Percentiles rank a stretch among this genome's conserved stretches.
Conservation (phyloP, 2,888 invertebrate species). For the Elysia crispata region DNA sequence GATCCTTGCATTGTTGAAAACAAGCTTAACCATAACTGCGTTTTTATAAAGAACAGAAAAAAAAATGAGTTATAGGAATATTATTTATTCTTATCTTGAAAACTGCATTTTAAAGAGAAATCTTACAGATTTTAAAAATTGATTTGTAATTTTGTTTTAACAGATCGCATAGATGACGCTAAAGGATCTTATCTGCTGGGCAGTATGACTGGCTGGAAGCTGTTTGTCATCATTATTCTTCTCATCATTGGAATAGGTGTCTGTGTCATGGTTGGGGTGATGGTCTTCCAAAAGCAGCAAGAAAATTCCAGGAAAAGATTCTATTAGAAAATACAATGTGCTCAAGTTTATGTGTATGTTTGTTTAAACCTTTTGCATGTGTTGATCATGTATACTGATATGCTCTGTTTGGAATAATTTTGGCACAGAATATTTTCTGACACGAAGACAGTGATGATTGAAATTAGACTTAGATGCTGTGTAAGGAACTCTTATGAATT, state of each 20-base stretch:
- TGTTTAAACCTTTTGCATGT: background rate
- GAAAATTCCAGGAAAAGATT: conserved; percentile 93
- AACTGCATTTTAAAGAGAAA: background rate
- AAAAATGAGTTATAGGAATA: too few species aligned
- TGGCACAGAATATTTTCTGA: background rate
- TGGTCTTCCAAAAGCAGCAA: conserved; percentile 94
- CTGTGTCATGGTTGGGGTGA: conserved; percentile 90
- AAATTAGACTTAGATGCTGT: too few species aligned
- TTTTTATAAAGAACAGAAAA: too few species aligned
- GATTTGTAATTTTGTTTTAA: conserved; percentile 36
- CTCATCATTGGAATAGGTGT: conserved; percentile 90
- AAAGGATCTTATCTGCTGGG: conserved; percentile 80
- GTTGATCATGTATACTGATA: background rate
- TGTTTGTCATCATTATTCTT: conserved; percentile 91
- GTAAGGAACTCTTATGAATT: too few species aligned
- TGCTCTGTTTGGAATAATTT: background rate
- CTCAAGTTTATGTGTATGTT: background rate
- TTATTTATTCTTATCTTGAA: background rate
- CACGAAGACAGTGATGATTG: background rate
- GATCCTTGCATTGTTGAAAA: too few species aligned
- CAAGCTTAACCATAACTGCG: too few species aligned
- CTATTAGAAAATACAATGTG: conserved; percentile 79
- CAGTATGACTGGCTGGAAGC: conserved; percentile 91
- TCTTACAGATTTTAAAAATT: conserved; percentile 31
- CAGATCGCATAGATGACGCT: conserved; percentile 87